Base-by-base conservation (phyloP, 2,888 invertebrate genomes). In the Sinotaia quadrata region DNA sequence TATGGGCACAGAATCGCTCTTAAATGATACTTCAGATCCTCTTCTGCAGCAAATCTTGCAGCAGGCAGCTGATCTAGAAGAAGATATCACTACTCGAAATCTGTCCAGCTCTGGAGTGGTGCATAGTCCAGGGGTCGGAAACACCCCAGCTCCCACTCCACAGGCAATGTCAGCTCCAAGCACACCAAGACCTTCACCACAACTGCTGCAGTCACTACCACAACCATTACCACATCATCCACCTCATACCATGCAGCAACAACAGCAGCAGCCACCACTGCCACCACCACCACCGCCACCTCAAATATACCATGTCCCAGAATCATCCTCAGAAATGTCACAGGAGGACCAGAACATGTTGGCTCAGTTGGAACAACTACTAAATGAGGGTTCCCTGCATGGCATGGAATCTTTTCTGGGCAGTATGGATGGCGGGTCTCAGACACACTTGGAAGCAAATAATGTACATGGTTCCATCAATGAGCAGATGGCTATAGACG, bases 401-500 rank as follows among this genome's bases (percentile, higher is more conserved):
- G 36, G 49, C 33, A 15, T 65, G 41, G 65, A 65, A 24, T 56
- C 65, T 12, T 34, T 65, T 29, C 33, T 65, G 44, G 57, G 66
- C 56, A 58, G 66, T 44, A 34, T 56, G 41, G 44, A 58, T 56
- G 33, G 57, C 34, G 31, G 54, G 8, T 21, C 24, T 47, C 15
- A 21, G 34, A 10, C 12, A 24, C n/a, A 27, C 37, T n/a, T 8
- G 24, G 36, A 29, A 36, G 27, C 37, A 7, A 24, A 47, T 47
- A 24, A 24, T 47, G 47, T 47, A 8, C 8, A 37, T 8, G 41
- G 74, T 12, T 80, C 81, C 49, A 73, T 84, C 27, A 80, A 92
- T 83, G 94, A 94, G 85, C 93, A 93, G 86, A 92, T 93, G 89
- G 94, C 94, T 73, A 97, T 97, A 75, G 94, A 93, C 85, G 95